phyloP scores from a whole-genome alignment of 1,140 invertebrate species.

The Euschistus heros region DNA sequence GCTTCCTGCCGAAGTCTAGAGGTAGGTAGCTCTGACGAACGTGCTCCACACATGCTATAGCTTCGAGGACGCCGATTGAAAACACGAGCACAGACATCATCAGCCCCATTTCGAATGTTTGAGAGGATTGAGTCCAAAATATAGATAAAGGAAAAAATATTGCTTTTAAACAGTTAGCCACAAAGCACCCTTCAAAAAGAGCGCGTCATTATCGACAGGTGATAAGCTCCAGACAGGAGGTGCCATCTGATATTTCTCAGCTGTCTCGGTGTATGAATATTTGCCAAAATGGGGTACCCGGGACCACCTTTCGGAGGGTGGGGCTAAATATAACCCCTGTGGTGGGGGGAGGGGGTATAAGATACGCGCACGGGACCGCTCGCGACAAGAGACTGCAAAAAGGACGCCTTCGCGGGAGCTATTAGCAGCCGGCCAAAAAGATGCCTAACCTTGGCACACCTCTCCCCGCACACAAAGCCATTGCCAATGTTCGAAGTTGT shows the following conservation, averaged over 20 bases:
- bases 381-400: conserved; percentile 4
- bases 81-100: conserved; percentile 26
- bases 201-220: no score
- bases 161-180: no score
- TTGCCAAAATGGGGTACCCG: no score
- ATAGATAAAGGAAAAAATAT: no score
- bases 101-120: conserved; percentile 17
- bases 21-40: conserved; percentile 18
- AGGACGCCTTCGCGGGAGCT: conserved; percentile 4
- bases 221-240: no score
- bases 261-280: no score
- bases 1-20: neutral
- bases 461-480: neutral
- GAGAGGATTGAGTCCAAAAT: no score
- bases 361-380: neutral
- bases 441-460: neutral
- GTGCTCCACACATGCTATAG: conserved; percentile 21
- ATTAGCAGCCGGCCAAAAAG: neutral
- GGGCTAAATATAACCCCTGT: neutral
- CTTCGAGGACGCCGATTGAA: conserved; percentile 24
- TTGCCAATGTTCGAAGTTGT: no score
- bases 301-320: no score
- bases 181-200: no score
- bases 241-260: no score
- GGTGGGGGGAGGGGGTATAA: neutral